Conservation (phyloP, 2,888 invertebrate genomes). For the Oeneis ivallda region DNA sequence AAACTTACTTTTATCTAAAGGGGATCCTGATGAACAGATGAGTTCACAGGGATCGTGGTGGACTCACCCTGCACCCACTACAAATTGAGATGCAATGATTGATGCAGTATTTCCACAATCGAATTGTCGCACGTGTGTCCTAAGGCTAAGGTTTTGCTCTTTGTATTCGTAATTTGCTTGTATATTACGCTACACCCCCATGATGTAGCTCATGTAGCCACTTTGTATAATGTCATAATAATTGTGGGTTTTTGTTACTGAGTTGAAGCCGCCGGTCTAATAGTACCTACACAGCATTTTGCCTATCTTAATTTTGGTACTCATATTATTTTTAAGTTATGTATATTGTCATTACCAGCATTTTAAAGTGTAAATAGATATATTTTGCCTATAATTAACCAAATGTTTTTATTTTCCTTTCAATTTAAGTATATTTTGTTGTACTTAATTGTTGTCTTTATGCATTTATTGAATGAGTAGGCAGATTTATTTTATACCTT, state of each 20-base stretch:
- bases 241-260: conserved; percentile 11
- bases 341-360: conserved; percentile 75
- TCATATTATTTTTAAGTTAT: conserved; percentile 66
- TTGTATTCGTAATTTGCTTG: background rate
- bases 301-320: conserved; percentile 58
- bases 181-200: background rate
- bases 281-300: conserved; percentile 43
- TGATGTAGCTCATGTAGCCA: conserved; percentile 39
- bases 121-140: too few species aligned
- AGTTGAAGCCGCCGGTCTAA: conserved; percentile 46
- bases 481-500: too few species aligned
- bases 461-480: too few species aligned
- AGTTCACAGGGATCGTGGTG: too few species aligned
- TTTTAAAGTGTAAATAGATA: conserved; percentile 80
- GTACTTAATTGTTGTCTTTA: too few species aligned
- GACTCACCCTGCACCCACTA: too few species aligned
- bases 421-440: background rate
- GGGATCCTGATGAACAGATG: too few species aligned
- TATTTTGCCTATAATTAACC: conserved; percentile 77
- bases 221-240: conserved; percentile 42
- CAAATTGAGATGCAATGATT: too few species aligned
- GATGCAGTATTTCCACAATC: too few species aligned
- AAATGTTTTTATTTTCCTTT: conserved; percentile 34
- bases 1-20: too few species aligned
- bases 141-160: background rate